Evolutionary conservation across 2,797 vertebrate species (phyloP).

Genomic region (Nyctalus aviator): DNA sequence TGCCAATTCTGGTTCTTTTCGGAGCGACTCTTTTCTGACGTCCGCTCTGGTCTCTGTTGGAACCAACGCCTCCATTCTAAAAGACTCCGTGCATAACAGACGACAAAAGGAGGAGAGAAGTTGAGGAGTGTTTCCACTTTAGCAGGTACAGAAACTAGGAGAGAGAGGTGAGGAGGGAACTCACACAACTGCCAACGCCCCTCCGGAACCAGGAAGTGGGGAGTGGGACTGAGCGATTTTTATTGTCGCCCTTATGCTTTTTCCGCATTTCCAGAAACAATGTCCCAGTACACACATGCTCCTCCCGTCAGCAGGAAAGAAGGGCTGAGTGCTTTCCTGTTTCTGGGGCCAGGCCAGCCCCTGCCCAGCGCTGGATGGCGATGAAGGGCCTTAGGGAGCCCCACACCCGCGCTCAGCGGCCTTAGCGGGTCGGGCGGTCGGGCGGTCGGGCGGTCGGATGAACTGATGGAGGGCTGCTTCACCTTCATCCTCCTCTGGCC

Average conservation of each 20-base stretch:
- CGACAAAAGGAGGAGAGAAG: neutral
- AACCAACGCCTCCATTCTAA: neutral
- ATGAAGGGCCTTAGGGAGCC: neutral
- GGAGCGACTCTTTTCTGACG: neutral
- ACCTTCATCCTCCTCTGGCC: neutral
- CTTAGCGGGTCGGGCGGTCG: neutral
- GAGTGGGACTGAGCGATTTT: neutral
- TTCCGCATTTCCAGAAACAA: slow-evolving; percentile 9
- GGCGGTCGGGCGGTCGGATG: neutral
- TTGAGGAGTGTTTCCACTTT: neutral
- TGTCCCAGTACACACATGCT: neutral
- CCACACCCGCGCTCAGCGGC: neutral
- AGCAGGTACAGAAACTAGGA: neutral
- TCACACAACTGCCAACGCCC: neutral
- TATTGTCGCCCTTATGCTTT: neutral
- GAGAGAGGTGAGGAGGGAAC: neutral
- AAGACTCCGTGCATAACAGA: neutral
- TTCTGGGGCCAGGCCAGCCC: neutral
- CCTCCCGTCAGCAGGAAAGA: slow-evolving; percentile 29
- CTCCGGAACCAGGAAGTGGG: neutral
- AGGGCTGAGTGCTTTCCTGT: neutral
- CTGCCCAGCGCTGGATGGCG: neutral
- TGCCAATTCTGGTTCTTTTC: neutral
- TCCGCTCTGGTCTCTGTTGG: neutral
- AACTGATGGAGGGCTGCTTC: neutral